Evolutionary conservation across 37 sponge, comb jelly and placozoan genomes (phyloP), one percentile per base, ranked within the genome.

Genomic region (Bolinopsis microptera): DNA sequence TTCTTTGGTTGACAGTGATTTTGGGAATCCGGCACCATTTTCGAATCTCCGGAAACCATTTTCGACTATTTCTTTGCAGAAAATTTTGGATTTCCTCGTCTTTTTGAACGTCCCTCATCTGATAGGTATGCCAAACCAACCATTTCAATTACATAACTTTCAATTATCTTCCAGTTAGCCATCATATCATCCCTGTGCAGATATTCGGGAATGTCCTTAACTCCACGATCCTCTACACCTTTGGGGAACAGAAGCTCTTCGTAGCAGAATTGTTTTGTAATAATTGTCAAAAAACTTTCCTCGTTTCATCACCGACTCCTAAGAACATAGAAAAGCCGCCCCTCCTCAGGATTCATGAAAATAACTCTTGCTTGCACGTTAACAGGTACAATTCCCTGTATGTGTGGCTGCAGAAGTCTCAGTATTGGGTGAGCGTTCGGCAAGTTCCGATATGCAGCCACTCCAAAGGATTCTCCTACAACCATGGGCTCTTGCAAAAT

Each of bases 341-440:
- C 22, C 23, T 30, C 23, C 22, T 80, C 38, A 13, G 82, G 82
- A 35, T 27, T 35, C 38, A 34, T 9, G 21, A 80, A 30, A 8
- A 80, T 16, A 80, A 21, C 34, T 21, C 82, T 24, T 31, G 82
- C 82, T 13, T 80, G 82, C 9, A 80, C 74, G 21, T 70, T 70
- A 3, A 70, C 74, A 28, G 74, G 74, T 9, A 70, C 21, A 22
- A 70, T 70, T 22, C 74, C 74, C 30, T 70, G 74, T 9, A 70
- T 70, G 74, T 70, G 74, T 2, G 74, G 74, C 74, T 70, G 74
- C 24, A 70, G 74, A n/a, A 70, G 74, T 26, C 74, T 70, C 25
- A 70, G 74, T 1, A 70, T 28, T 2, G 74, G 74, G 21, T 70
- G 74, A 3, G 74, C 74, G 74, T 70, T 70, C 2, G 74, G 74